Evolutionary conservation across 2,113 vertebrate species (phyloP), one percentile per base, ranked within the genome.

Genomic region (Verasper variegatus): DNA sequence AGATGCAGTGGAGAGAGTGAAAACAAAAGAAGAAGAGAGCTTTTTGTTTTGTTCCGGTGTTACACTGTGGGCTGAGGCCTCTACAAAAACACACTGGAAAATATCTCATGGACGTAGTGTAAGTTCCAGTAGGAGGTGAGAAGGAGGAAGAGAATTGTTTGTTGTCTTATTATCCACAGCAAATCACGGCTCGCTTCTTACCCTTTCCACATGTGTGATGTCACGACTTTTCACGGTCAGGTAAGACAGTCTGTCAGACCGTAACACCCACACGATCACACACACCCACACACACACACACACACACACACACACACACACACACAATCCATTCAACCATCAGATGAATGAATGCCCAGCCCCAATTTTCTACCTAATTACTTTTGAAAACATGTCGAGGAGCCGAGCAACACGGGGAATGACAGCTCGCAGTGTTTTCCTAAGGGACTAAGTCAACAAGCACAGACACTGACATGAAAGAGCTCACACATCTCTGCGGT

Each of bases 351-450:
- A 78, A 84, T 73, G 78, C 85, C 83, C 59, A 85, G 85, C 65
- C 70, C 76, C 68, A 82, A 82, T 82, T 86, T 89, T 91, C 83
- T 78, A 69, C 83, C 74, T 92, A 92, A 93, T 91, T 86, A 82
- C 87, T 91, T 89, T 86, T 85, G 82, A 90, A 92, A 94, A 90
- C 88, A 92, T 92, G 89, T 90, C 47, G 72, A 83, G 67, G 76
- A 89, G 88, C 87, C 69, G 79, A 69, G 76, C 76, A 92, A 92
- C 92, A 89, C 45, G 70, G 86, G 67, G 85, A 81, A 82, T 74
- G 88, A 91, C 91, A 90, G 89, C 85, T 89, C 67, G 42, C 9
- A 56, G 75, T 92, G 86, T 93, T 90, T 91, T 86, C 81, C 84
- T 82, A 27, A 75, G 66, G 85, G 80, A 88, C 78, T 82, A 90